A percentile compares a stretch with the other conserved stretches of the same genome.
These are phyloP conservation scores for Symphodus melops DNA, from an alignment of 2,113 vertebrate species.

Conservation along the genomic window DNA sequence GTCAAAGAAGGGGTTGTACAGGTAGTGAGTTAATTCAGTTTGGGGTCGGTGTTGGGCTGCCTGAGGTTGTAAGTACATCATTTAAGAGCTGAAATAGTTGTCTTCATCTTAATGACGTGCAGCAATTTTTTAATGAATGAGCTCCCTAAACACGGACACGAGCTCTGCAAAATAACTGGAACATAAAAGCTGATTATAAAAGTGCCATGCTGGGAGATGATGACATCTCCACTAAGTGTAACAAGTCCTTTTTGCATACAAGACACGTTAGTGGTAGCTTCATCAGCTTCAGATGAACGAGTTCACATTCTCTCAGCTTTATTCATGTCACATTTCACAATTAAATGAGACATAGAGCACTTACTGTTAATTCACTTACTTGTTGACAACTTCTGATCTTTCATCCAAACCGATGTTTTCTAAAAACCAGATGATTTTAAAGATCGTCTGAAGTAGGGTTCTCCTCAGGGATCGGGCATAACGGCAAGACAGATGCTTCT, in stretches of 20 bases:
- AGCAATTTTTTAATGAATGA: slow-evolving; percentile 47
- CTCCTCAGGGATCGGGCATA: slow-evolving; percentile 26
- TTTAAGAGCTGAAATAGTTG: slow-evolving; percentile 38
- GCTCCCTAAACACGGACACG: slow-evolving; percentile 13
- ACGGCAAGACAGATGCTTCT: slow-evolving; percentile 28
- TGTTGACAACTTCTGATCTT: slow-evolving; percentile 6
- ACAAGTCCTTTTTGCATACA: not conserved
- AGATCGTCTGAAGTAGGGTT: slow-evolving; percentile 8
- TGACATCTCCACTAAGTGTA: not conserved
- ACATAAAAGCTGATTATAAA: not conserved
- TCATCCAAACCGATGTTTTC: not conserved
- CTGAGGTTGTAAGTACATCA: slow-evolving; percentile 3
- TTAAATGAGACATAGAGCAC: slow-evolving; percentile 18
- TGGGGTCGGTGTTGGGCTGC: slow-evolving; percentile 9
- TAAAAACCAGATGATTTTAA: slow-evolving; percentile 9
- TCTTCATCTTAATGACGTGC: slow-evolving; percentile 33
- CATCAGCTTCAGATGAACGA: slow-evolving; percentile 25
- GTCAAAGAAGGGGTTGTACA: slow-evolving; percentile 20
- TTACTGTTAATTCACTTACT: slow-evolving; percentile 13
- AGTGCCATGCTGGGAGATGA: not conserved
- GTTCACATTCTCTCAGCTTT: not conserved
- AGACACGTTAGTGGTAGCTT: not conserved
- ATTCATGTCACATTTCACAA: slow-evolving; percentile 6
- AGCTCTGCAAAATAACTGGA: slow-evolving; percentile 13
- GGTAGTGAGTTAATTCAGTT: slow-evolving; percentile 39